Evolutionary conservation across 2,113 vertebrate genomes (phyloP), one percentile per base, ranked within the genome.

Genomic region (Ophiodon elongatus): DNA sequence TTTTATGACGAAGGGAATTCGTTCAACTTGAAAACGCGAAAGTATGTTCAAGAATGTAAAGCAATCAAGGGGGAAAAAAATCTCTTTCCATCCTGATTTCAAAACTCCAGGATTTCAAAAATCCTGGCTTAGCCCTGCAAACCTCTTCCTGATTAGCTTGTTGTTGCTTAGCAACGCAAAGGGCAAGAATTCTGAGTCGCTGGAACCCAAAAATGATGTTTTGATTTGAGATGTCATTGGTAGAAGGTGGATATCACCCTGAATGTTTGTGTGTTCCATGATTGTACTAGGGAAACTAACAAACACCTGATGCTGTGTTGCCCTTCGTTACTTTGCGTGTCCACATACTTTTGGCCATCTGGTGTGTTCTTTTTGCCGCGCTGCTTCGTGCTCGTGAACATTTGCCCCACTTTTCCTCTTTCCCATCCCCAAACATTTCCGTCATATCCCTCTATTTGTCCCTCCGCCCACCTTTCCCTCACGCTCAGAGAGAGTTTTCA

Each of bases 401-500:
- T 73, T 56, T 76, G 50, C 39, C 64, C 52, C 60, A 84, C 67
- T 86, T 45, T 60, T n/a, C 6, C 17, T 54, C 35, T 47, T 41
- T 6, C 15, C 9, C 11, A 9, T 83, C 60, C 45, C 63, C 33
- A 60, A 65, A 70, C 29, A 31, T 52, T 37, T 76, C 64, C 11
- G 25, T 76, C 68, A 64, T 62, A 64, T 77, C 41, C 65, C 43
- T 43, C 65, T 17, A 37, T 77, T 62, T 75, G 60, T 73, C 29
- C 75, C 75, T 86, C 81, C 70, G 71, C 63, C 80, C 78, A 81
- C 80, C 45, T 79, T 63, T 77, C 66, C 64, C 71, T 82, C 70
- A 69, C 19, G 8, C 71, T 85, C 70, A 21, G 15, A 90, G 35
- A 31, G 62, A 79, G 52, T 85, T 88, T 87, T 89, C 76, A 47